Evolutionary conservation across 2,797 vertebrate genomes (phyloP).

Genomic region (Coranthus polyacanthus): DNA sequence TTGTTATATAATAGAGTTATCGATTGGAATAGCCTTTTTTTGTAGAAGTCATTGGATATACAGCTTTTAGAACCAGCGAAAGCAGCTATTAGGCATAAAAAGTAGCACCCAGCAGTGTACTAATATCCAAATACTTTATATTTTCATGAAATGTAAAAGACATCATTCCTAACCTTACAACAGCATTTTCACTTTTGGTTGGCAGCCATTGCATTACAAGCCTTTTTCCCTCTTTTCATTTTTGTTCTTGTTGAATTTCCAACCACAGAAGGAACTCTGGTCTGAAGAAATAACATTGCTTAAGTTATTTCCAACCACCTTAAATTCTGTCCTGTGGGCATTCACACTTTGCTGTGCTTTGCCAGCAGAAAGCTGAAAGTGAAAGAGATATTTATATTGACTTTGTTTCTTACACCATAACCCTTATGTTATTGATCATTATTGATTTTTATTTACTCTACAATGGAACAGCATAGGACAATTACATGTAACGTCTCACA

Average conservation of each 20-base stretch:
- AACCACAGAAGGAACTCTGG: constrained; percentile 17
- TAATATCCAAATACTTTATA: background rate
- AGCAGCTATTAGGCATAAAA: too few relatives aligned
- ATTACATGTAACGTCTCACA: too few relatives aligned
- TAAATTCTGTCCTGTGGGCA: constrained; percentile 9
- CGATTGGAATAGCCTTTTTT: too few relatives aligned
- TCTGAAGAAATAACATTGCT: constrained; percentile 11
- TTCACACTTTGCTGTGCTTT: background rate
- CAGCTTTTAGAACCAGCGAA: too few relatives aligned
- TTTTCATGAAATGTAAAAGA: background rate
- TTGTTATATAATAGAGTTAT: too few relatives aligned
- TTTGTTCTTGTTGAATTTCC: constrained; percentile 19
- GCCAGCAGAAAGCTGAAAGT: background rate
- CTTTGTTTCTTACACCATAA: background rate
- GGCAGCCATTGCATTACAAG: constrained; percentile 1
- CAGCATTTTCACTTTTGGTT: constrained; percentile 7
- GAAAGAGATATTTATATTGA: background rate
- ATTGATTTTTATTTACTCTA: too few relatives aligned
- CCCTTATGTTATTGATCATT: too few relatives aligned
- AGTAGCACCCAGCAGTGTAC: background rate
- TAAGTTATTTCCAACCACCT: constrained; percentile 11
- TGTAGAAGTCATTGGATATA: too few relatives aligned
- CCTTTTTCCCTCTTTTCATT: background rate
- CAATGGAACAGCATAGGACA: too few relatives aligned
- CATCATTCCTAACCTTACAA: background rate